phyloP scores from a whole-genome alignment of 1,140 invertebrate species.

The Pectinophora gossypiella region DNA sequence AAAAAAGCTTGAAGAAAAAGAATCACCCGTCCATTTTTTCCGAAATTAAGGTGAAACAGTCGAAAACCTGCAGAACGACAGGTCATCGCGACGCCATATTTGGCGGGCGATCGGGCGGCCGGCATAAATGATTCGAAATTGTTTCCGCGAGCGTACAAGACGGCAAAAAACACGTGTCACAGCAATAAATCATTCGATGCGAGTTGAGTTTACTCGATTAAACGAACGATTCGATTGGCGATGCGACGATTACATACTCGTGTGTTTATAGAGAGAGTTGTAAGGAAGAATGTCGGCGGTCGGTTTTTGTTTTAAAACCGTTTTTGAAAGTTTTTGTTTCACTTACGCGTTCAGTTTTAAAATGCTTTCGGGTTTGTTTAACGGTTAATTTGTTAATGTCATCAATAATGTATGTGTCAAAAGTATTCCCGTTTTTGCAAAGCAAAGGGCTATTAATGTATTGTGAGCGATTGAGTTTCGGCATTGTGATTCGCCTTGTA shows the following conservation, averaged over 20 bases:
- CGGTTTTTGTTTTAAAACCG: constrained; percentile 39
- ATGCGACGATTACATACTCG: constrained; percentile 44
- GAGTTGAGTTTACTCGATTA: constrained; percentile 59
- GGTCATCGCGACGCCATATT: constrained; percentile 43
- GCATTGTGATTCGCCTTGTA: no score
- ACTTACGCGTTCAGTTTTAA: constrained; percentile 17
- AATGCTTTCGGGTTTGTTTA: constrained; percentile 16
- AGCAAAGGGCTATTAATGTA: no score
- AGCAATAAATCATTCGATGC: constrained; percentile 66
- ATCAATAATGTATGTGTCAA: no score
- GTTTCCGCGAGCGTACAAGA: constrained; percentile 52
- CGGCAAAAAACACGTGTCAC: constrained; percentile 65
- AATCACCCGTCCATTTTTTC: constrained; percentile 32
- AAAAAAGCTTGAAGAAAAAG: constrained; percentile 24
- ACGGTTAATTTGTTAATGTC: no score
- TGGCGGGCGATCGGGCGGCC: constrained; percentile 41
- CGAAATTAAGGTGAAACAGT: constrained; percentile 55
- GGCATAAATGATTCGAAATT: constrained; percentile 65
- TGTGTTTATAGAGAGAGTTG: constrained; percentile 55
- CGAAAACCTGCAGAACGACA: constrained; percentile 31
- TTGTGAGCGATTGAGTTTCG: no score
- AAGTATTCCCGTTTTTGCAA: no score
- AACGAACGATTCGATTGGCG: constrained; percentile 54
- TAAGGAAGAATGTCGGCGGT: constrained; percentile 55
- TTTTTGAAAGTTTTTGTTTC: constrained; percentile 44